Percentiles rank a stretch among this genome's conserved stretches.
Conservation (phyloP, 1,140 invertebrate species). For the Papilio polytes region DNA sequence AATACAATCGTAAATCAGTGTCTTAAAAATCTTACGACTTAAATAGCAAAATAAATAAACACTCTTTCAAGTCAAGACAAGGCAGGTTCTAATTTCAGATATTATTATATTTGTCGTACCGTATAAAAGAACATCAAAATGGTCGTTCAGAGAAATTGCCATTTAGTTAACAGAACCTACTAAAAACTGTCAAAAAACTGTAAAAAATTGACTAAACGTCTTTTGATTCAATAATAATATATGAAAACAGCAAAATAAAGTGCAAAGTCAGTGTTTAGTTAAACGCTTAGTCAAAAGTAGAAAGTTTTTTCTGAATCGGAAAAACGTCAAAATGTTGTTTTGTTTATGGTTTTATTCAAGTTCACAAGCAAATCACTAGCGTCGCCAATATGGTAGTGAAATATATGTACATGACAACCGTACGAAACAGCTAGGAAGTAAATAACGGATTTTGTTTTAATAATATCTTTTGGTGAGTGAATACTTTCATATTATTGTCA, state of each 20-base stretch:
- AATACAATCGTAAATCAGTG: slow-evolving; percentile 13
- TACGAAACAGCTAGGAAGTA: slow-evolving; percentile 75
- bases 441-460: slow-evolving; percentile 71
- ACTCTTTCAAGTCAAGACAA: too few relatives aligned
- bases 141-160: too few relatives aligned
- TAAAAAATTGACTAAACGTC: too few relatives aligned
- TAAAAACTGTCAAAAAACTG: slow-evolving; percentile 13
- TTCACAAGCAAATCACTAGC: slow-evolving; percentile 57
- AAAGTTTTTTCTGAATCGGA: slow-evolving; percentile 43
- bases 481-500: slow-evolving; percentile 39
- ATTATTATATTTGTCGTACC: too few relatives aligned
- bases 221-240: too few relatives aligned
- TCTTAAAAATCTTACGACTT: not conserved
- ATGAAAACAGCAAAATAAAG: not conserved
- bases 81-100: too few relatives aligned
- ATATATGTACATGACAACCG: slow-evolving; percentile 79
- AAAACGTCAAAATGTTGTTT: slow-evolving; percentile 38
- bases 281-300: not conserved
- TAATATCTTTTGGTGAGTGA: slow-evolving; percentile 68
- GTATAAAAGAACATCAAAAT: too few relatives aligned
- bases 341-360: slow-evolving; percentile 34
- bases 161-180: too few relatives aligned
- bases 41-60: not conserved
- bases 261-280: not conserved
- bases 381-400: slow-evolving; percentile 78